Evolutionary conservation across 2,888 invertebrate genomes (phyloP).

Genomic region (Chironomus riparius): DNA sequence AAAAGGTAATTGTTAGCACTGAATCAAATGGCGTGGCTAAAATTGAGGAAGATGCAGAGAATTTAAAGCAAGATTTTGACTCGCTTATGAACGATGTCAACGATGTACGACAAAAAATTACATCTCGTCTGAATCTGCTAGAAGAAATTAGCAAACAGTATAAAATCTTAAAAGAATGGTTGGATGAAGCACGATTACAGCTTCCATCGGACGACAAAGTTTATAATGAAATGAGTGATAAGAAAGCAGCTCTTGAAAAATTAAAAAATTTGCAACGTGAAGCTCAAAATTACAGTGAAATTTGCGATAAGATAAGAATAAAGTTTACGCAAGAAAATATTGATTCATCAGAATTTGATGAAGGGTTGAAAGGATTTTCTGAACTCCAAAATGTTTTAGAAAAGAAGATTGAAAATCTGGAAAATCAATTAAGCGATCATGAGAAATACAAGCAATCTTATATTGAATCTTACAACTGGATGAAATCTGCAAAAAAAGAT

Average conservation of each 20-base stretch:
- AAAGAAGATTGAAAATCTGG: slow-evolving; percentile 62
- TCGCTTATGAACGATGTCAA: slow-evolving; percentile 73
- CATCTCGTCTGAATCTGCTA: slow-evolving; percentile 64
- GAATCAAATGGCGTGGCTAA: slow-evolving; percentile 79
- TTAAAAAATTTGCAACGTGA: slow-evolving; percentile 75
- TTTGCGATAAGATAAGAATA: slow-evolving; percentile 64
- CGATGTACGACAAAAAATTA: slow-evolving; percentile 65
- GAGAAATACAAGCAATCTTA: slow-evolving; percentile 77
- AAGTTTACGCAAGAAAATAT: slow-evolving; percentile 65
- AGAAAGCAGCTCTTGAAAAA: slow-evolving; percentile 80
- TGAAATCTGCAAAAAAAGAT: slow-evolving; percentile 68
- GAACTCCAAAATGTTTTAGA: slow-evolving; percentile 55
- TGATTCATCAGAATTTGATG: slow-evolving; percentile 58
- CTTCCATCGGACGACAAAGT: slow-evolving; percentile 63
- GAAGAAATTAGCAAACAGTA: slow-evolving; percentile 81
- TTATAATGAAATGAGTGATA: slow-evolving; percentile 81
- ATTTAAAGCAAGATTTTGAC: slow-evolving; percentile 81
- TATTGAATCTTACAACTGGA: slow-evolving; percentile 77
- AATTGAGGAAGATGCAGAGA: slow-evolving; percentile 87
- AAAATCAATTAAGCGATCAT: slow-evolving; percentile 76
- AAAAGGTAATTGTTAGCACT: slow-evolving; percentile 87
- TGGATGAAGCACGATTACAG: slow-evolving; percentile 79
- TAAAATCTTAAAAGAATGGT: slow-evolving; percentile 74
- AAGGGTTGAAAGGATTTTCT: slow-evolving; percentile 62
- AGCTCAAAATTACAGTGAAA: slow-evolving; percentile 66